Percentiles rank a stretch among this genome's conserved stretches.
These are phyloP conservation scores for Lagria hirta DNA, from an alignment of 2,888 invertebrate genomes.

Conservation along the genomic window DNA sequence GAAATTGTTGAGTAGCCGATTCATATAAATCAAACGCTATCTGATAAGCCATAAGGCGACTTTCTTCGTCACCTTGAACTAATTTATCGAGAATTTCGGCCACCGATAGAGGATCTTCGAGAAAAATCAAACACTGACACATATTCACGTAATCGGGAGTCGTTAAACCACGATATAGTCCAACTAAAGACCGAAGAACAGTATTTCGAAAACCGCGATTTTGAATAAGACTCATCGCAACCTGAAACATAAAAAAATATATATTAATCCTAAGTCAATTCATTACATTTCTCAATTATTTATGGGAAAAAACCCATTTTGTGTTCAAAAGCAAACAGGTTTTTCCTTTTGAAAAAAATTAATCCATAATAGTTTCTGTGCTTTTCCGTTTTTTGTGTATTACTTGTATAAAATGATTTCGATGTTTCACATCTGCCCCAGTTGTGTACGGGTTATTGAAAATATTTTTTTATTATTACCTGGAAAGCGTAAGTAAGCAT, in stretches of 20 bases:
- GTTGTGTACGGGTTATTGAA: background rate
- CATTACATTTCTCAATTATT: too few relatives aligned
- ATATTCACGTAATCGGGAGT: conserved; percentile 98
- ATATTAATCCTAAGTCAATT: background rate
- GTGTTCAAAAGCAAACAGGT: too few relatives aligned
- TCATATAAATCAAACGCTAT: conserved; percentile 99
- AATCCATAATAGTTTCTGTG: too few relatives aligned
- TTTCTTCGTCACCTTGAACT: conserved; percentile 70
- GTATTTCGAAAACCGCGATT: conserved; percentile 91
- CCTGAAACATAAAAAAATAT: conserved; percentile 64
- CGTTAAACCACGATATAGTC: conserved; percentile 82
- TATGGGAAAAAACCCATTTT: too few relatives aligned
- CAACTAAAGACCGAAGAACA: conserved; percentile 85
- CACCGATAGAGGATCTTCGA: conserved; percentile 91
- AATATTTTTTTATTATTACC: too few relatives aligned
- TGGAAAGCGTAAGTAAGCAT: conserved; percentile 96
- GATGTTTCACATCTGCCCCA: too few relatives aligned
- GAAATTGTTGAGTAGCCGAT: conserved; percentile 96
- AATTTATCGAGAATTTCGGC: conserved; percentile 91
- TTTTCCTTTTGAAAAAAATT: too few relatives aligned
- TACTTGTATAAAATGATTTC: too few relatives aligned
- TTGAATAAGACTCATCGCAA: conserved; percentile 94
- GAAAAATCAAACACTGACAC: conserved; percentile 95
- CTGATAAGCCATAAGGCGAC: conserved; percentile 94
- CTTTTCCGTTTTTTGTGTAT: background rate